Base-by-base conservation (phyloP, 2,797 vertebrate genomes). In the Coranthus polyacanthus region DNA sequence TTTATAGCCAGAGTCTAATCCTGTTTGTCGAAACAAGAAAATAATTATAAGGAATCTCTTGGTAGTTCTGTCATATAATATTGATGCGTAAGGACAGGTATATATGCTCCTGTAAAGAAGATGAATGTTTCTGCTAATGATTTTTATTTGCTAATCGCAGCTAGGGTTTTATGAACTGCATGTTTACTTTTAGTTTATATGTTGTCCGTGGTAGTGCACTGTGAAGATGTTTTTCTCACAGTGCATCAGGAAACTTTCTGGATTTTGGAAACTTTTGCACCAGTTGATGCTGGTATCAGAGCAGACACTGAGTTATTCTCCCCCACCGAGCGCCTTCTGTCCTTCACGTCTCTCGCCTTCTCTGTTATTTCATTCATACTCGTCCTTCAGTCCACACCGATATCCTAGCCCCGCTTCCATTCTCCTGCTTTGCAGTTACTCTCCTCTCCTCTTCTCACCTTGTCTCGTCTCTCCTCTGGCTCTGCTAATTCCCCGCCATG, bases 401-500 rank as follows among this genome's bases (percentile, higher is more conserved):
- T 38, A n/a, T 44, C 53, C 51, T 49, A 45, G 75, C 75, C 60
- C 55, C 45, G 45, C 20, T 72, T 61, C 69, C 61, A 42, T 47
- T 74, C 57, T 61, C 70, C 44, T 12, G 18, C 17, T 46, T 60
- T 51, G 49, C 22, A 21, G 64, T 67, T 53, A 26, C 38, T 38
- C 49, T 36, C 41, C 58, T 59, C 0, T 18, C 72, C 67, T 79
- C 45, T 46, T 3, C 12, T 22, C 29, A 22, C 7, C 0, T 17
- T 32, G 5, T 68, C 62, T 59, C 29, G 37, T 12, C 59, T 44
- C 52, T 18, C 65, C 62, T 46, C 73, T 54, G 45, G 32, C 29
- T 64, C 59, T 68, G 72, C 78, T 89, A 84, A 90, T 90, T 84
- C 73, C 61, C 60, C 37, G 10, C 46, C 73, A 55, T 83, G 82